Conservation (phyloP, 2,888 invertebrate genomes). For the Perdita meconis region DNA sequence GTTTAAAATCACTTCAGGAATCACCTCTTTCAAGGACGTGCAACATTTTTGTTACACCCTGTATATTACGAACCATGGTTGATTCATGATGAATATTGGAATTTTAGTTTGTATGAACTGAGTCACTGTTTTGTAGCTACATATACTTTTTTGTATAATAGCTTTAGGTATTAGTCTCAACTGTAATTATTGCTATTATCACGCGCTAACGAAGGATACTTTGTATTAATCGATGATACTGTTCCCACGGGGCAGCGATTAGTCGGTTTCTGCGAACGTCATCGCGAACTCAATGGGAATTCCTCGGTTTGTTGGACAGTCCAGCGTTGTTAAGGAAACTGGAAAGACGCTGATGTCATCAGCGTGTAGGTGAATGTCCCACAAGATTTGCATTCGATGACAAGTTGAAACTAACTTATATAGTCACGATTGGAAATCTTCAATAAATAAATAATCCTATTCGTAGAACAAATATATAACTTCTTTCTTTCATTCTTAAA, state of each 20-base stretch:
- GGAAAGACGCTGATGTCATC: constrained; percentile 29
- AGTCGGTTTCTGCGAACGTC: constrained; percentile 1
- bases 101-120: no score
- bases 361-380: constrained; percentile 49
- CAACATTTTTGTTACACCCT: no score
- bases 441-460: no score
- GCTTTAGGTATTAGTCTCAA: background rate
- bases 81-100: no score
- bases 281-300: constrained; percentile 41
- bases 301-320: constrained; percentile 28
- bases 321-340: constrained; percentile 9
- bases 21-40: no score
- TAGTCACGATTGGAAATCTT: no score
- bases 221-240: background rate
- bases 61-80: no score
- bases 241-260: constrained; percentile 27
- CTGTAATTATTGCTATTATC: background rate
- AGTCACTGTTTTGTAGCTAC: no score
- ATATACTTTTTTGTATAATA: no score
- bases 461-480: no score
- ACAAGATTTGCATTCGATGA: background rate
- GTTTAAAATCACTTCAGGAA: no score
- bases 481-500: no score
- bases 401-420: background rate
- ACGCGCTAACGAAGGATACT: background rate